Evolutionary conservation across 2,888 invertebrate species (phyloP).

Genomic region (Cosmia trapezina): DNA sequence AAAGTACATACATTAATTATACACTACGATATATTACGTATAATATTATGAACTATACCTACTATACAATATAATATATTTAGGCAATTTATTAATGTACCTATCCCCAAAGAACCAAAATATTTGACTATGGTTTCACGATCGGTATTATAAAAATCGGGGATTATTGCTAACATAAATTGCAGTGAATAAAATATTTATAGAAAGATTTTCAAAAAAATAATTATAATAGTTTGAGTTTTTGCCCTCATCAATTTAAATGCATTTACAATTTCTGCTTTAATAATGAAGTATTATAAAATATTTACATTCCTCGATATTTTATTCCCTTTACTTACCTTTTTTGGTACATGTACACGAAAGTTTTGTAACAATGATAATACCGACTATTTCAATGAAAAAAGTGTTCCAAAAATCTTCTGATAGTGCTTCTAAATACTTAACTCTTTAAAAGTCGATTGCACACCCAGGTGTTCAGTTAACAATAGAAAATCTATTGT

Average conservation of each 20-base stretch:
- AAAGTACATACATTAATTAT: slow-evolving; percentile 43
- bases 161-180: slow-evolving; percentile 9
- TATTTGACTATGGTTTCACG: slow-evolving; percentile 13
- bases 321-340: slow-evolving; percentile 49
- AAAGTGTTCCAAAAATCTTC: slow-evolving; percentile 31
- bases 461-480: too few relatives aligned
- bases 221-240: not conserved
- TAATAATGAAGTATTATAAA: slow-evolving; percentile 40
- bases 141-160: slow-evolving; percentile 12
- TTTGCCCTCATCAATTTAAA: slow-evolving; percentile 22
- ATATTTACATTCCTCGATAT: slow-evolving; percentile 58
- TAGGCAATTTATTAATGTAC: slow-evolving; percentile 25
- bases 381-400: slow-evolving; percentile 28
- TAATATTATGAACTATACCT: slow-evolving; percentile 33
- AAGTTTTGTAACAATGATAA: slow-evolving; percentile 33
- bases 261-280: slow-evolving; percentile 37
- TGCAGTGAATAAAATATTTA: slow-evolving; percentile 25
- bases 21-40: slow-evolving; percentile 33
- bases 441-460: too few relatives aligned
- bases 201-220: slow-evolving; percentile 10
- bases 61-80: slow-evolving; percentile 25
- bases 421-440: slow-evolving; percentile 39
- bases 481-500: too few relatives aligned
- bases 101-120: slow-evolving; percentile 31
- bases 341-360: slow-evolving; percentile 44